These are phyloP conservation scores for Chymomyza fuscimana DNA, from an alignment of 2,888 invertebrate species.

Conservation along the genomic window DNA sequence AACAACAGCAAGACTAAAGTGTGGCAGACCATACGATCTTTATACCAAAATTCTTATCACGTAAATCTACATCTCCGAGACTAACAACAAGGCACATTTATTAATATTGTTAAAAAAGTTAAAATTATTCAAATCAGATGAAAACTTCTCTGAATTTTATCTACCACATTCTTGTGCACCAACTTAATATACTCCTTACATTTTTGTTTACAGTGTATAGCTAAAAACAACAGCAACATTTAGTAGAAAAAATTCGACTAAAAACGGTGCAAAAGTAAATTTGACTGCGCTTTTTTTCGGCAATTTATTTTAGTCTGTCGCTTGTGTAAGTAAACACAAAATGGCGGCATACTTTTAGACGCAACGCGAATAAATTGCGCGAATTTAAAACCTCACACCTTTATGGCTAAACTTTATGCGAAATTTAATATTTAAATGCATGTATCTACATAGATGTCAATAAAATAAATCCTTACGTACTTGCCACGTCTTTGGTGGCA, in stretches of 20 bases:
- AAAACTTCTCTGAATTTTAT: too few relatives aligned
- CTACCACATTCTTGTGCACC: too few relatives aligned
- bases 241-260: constrained; percentile 19
- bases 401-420: constrained; percentile 43
- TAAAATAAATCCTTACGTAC: constrained; percentile 39
- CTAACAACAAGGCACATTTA: too few relatives aligned
- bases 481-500: constrained; percentile 50
- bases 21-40: too few relatives aligned
- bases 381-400: constrained; percentile 41
- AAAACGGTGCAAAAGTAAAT: constrained; percentile 48
- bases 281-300: constrained; percentile 43
- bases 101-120: too few relatives aligned
- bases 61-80: too few relatives aligned
- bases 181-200: too few relatives aligned
- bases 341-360: constrained; percentile 53
- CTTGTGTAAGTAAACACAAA: constrained; percentile 44
- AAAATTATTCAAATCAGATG: too few relatives aligned
- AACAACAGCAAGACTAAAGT: too few relatives aligned
- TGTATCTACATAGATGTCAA: constrained; percentile 12
- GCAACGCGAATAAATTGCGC: constrained; percentile 11
- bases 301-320: constrained; percentile 8
- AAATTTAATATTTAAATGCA: constrained; percentile 45
- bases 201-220: too few relatives aligned
- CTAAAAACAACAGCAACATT: neutral
- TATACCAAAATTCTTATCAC: too few relatives aligned